Base-by-base conservation (phyloP, 2,888 invertebrate species). In the Lasioglossum morio region DNA sequence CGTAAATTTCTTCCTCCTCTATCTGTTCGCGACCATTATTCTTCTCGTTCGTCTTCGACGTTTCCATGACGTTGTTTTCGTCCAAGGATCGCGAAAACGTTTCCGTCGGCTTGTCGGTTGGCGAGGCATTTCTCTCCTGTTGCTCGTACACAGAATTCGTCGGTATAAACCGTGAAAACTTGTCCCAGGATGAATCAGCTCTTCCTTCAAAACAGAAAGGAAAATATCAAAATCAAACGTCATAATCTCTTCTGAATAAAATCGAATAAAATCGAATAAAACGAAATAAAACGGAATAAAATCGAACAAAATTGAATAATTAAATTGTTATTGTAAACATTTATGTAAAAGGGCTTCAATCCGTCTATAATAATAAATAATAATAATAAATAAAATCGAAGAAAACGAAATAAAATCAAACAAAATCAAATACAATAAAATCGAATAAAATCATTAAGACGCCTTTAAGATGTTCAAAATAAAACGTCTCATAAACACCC, bases 121-220 rank as follows among this genome's bases (percentile, higher is more conserved):
- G 80, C 23, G 88, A 78, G 14, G 84, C 82, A 48, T 86, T 88
- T 34, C 81, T 87, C 46, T 90, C 88, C 43, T 81, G 90, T 30
- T 92, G 90, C 84, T 92, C 92, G 85, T 94, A 93, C 66, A 94
- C 93, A 53, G 92, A 93, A 86, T 94, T 94, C 66, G 93, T 92
- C 34, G 94, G 93, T 78, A 94, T 89, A 34, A 93, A 86, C 43
- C 90, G 92, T 48, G 92, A 87, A 46, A 90, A 79, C 74, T 89
- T 92, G 77, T 93, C 90, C 94, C 94, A 94, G 63, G 91, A 81
- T 27, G 34, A 34, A 34, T 78, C 86, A 57, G 74, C 72, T 16
- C 90, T 82, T 77, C 90, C 93, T 93, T 80, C 12, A 88, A 88
- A 30, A 53, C 2, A 79, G 81, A 86, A 79, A 23, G 23, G 48